These are phyloP conservation scores for Mormoops blainvillei DNA, from an alignment of 2,113 vertebrate genomes.

Conservation along the genomic window DNA sequence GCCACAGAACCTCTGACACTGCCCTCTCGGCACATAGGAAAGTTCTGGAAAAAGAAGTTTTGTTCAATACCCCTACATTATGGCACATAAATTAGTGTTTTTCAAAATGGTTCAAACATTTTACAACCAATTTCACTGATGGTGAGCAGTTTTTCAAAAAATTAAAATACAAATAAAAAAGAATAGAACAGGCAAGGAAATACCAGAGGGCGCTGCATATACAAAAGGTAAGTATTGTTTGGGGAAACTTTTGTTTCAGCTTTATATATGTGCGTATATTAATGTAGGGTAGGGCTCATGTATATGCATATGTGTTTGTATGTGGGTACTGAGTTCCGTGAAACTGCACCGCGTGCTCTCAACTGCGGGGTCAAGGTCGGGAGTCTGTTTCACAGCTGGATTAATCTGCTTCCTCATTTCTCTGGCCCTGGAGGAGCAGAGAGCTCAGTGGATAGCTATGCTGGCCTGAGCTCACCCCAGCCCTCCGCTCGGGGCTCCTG, in stretches of 20 bases:
- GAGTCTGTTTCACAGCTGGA: not conserved
- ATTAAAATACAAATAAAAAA: not conserved
- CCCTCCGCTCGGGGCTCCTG: not conserved
- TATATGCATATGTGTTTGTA: not conserved
- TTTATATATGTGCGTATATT: not conserved
- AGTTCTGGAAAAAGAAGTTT: not conserved
- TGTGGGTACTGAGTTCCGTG: not conserved
- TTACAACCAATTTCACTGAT: not conserved
- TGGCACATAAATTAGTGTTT: not conserved
- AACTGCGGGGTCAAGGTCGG: not conserved
- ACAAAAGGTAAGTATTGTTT: not conserved
- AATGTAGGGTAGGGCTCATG: not conserved
- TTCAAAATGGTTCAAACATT: not conserved
- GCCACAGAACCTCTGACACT: not conserved
- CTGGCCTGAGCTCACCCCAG: not conserved
- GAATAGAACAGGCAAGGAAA: not conserved
- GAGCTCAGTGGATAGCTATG: not conserved
- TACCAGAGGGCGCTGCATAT: not conserved
- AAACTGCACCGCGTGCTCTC: not conserved
- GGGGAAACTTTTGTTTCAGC: not conserved
- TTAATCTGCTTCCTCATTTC: not conserved
- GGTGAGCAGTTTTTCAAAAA: not conserved
- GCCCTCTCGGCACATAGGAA: not conserved
- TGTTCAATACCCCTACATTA: not conserved
- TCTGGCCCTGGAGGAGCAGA: not conserved